phyloP scores from a whole-genome alignment of 2,888 invertebrate genomes.

The Cosmorhoe ocellata region DNA sequence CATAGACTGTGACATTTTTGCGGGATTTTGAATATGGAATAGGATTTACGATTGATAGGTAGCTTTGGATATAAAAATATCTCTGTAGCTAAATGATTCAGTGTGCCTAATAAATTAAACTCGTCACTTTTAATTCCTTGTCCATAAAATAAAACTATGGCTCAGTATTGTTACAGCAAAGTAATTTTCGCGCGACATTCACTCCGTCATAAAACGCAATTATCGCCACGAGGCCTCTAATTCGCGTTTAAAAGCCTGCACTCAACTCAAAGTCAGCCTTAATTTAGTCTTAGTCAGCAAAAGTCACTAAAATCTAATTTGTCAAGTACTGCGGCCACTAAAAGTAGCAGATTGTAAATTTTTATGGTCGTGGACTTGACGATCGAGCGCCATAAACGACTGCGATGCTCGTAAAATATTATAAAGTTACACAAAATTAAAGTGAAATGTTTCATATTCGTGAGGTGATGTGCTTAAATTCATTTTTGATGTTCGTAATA shows the following conservation, averaged over 20 bases:
- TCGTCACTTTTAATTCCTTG: too few species aligned
- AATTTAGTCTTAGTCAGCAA: conserved; percentile 79
- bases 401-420: conserved; percentile 32
- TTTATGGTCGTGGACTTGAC: conserved; percentile 25
- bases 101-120: conserved; percentile 35
- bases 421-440: conserved; percentile 33
- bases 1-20: conserved; percentile 35
- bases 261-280: conserved; percentile 77
- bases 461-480: conserved; percentile 22
- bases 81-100: conserved; percentile 12
- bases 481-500: conserved; percentile 6
- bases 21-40: conserved; percentile 23
- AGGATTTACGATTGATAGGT: conserved; percentile 12
- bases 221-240: conserved; percentile 75
- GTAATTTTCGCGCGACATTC: conserved; percentile 72
- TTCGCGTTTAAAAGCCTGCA: conserved; percentile 81
- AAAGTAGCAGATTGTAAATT: conserved; percentile 37
- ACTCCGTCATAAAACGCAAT: conserved; percentile 78
- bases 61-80: too few species aligned
- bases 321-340: conserved; percentile 69
- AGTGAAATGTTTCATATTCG: conserved; percentile 27
- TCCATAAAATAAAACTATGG: too few species aligned
- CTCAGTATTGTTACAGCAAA: conserved; percentile 32
- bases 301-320: conserved; percentile 80
- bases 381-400: conserved; percentile 29